Base-by-base conservation (phyloP, 2,113 vertebrate genomes). In the Burhinus oedicnemus region DNA sequence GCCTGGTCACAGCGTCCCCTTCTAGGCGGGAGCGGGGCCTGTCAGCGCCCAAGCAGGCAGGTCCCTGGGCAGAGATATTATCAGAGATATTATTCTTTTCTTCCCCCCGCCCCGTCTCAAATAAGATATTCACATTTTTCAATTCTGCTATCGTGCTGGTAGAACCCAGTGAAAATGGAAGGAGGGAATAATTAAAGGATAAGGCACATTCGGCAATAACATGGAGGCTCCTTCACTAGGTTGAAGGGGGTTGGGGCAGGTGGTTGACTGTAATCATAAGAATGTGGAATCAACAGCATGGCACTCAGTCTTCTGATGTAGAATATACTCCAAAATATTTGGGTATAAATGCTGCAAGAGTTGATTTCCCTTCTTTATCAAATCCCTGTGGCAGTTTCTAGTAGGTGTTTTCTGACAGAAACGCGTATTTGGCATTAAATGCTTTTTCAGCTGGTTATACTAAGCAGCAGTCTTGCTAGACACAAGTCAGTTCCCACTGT, bases 61-160 rank as follows among this genome's bases (percentile, higher is more conserved):
- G 5, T 16, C 18, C 52, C 9, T 14, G 51, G 52, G 34, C 18
- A 7, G 25, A 14, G 12, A 0, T 2, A 2, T 3, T 1, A 5
- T 5, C 18, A 7, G 25, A 14, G 12, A 0, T 2, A 2, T 3
- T 1, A 5, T 5, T 29, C 8, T 8, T 14, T 5, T 9, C 11
- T 11, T 11, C 21, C 11, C 11, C 25, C 42, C 42, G 11, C 8
- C 44, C 44, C 1, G 1, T 22, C 21, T 36, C 13, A 2, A 1
- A 9, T 42, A 15, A 2, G 5, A 2, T 21, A 1, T 5, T 45
- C 11, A 2, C 1, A 0, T 10, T 57, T 55, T 52, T 36, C 25
- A 9, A 0, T 22, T 51, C 30, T 27, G 42, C 15, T 49, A 0
- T 26, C 12, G 0, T 2, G 0, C 4, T 7, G 26, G 3, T 32